These are phyloP conservation scores for Oscheius sp. DNA, from an alignment of 2,888 invertebrate genomes.

Conservation along the genomic window DNA sequence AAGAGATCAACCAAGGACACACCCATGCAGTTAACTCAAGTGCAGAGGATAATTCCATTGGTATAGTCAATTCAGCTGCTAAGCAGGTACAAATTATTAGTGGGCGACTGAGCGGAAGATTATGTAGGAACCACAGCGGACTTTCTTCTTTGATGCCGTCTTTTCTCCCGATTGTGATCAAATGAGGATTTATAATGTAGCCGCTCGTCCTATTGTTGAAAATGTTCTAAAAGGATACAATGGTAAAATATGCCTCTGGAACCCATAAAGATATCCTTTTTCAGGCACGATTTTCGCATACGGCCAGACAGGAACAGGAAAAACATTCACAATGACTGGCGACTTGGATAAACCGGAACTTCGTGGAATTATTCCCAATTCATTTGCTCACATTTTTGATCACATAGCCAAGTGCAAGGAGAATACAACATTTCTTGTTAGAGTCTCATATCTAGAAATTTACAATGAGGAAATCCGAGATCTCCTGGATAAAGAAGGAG, in stretches of 20 bases:
- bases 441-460: constrained; percentile 97
- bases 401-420: constrained; percentile 93
- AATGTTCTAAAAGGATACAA: constrained; percentile 95
- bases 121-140: constrained; percentile 80
- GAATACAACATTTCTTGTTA: constrained; percentile 91
- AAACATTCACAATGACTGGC: constrained; percentile 98
- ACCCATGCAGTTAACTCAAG: constrained; percentile 76
- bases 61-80: constrained; percentile 37
- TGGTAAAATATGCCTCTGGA: constrained; percentile 77
- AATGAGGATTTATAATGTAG: constrained; percentile 92
- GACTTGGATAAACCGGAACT: constrained; percentile 87
- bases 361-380: constrained; percentile 96
- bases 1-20: constrained; percentile 83
- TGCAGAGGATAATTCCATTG: constrained; percentile 47
- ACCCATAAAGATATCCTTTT: background rate
- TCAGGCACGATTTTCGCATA: constrained; percentile 79
- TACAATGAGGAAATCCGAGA: constrained; percentile 99
- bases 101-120: background rate
- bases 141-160: constrained; percentile 93
- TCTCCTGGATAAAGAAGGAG: constrained; percentile 88
- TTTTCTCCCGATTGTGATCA: constrained; percentile 86
- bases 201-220: constrained; percentile 94
- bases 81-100: constrained; percentile 33
- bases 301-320: constrained; percentile 89
- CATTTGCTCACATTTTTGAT: constrained; percentile 98